phyloP scores from a whole-genome alignment of 2,888 invertebrate species.

The Beris chalybata region DNA sequence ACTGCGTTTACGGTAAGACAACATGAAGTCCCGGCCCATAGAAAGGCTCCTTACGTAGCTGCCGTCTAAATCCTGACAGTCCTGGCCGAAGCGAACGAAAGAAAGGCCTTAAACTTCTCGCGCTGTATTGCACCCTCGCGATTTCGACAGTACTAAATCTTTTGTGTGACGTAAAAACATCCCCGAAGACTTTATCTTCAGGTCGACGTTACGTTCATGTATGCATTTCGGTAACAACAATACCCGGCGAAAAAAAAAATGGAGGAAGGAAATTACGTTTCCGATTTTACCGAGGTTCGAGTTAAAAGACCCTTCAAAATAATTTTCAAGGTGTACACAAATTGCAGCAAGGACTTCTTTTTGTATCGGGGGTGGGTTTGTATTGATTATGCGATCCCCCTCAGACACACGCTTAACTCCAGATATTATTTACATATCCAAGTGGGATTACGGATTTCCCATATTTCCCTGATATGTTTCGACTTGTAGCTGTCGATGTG shows the following conservation, averaged over 20 bases:
- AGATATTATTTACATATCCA: constrained; percentile 38
- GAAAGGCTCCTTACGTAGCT: not conserved
- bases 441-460: constrained; percentile 32
- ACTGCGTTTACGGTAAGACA: not conserved
- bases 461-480: constrained; percentile 1
- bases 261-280: constrained; percentile 12
- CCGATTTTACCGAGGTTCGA: constrained; percentile 9
- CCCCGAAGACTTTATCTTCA: constrained; percentile 13
- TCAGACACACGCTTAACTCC: constrained; percentile 4
- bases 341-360: constrained; percentile 30
- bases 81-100: not conserved
- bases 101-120: constrained; percentile 6
- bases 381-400: constrained; percentile 32
- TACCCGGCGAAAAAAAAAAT: not conserved
- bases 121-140: constrained; percentile 7
- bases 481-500: constrained; percentile 6
- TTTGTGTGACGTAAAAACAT: not conserved
- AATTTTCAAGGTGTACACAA: constrained; percentile 36
- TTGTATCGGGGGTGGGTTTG: constrained; percentile 27
- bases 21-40: not conserved
- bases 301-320: constrained; percentile 13
- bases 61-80: not conserved
- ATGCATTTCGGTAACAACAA: constrained; percentile 8
- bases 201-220: not conserved
- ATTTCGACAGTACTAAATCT: constrained; percentile 13